phyloP scores from a whole-genome alignment of 92 coral and sea anemone genomes.

The Palythoa grandiflora region DNA sequence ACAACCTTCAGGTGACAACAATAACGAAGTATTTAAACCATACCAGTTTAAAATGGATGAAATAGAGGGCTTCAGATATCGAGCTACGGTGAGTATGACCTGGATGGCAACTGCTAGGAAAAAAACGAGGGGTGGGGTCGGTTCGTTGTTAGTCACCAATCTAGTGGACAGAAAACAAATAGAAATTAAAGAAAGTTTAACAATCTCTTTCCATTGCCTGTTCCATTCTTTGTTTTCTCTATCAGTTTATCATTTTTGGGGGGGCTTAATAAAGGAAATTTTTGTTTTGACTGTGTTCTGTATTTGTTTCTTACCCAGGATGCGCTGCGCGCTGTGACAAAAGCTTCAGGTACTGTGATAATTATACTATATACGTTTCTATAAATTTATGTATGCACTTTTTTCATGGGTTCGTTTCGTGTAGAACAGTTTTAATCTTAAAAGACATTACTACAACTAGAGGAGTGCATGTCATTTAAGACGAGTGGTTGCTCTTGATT shows the following conservation, averaged over 20 bases:
- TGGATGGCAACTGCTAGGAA: neutral
- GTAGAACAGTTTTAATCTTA: neutral
- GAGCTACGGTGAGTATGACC: constrained; percentile 73
- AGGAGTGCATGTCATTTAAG: too few species aligned
- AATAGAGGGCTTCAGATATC: constrained; percentile 96
- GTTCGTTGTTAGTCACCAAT: neutral
- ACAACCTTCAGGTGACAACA: constrained; percentile 34
- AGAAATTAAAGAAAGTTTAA: neutral
- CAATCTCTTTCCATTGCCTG: neutral
- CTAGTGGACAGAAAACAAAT: neutral
- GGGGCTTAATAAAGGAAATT: neutral
- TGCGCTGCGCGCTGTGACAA: constrained; percentile 96
- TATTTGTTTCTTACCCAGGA: constrained; percentile 59
- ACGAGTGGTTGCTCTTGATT: too few species aligned
- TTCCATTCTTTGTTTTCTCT: too few species aligned
- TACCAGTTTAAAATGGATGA: constrained; percentile 97
- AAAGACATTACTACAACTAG: too few species aligned
- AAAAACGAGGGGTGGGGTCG: neutral
- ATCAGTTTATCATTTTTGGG: neutral
- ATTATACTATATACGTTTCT: too few species aligned
- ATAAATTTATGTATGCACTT: neutral
- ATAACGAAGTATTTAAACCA: constrained; percentile 84
- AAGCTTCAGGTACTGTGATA: constrained; percentile 78
- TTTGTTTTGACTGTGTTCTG: neutral
- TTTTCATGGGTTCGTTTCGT: neutral